phyloP scores from a whole-genome alignment of 2,797 vertebrate genomes.

The Hoplostethus atlanticus region DNA sequence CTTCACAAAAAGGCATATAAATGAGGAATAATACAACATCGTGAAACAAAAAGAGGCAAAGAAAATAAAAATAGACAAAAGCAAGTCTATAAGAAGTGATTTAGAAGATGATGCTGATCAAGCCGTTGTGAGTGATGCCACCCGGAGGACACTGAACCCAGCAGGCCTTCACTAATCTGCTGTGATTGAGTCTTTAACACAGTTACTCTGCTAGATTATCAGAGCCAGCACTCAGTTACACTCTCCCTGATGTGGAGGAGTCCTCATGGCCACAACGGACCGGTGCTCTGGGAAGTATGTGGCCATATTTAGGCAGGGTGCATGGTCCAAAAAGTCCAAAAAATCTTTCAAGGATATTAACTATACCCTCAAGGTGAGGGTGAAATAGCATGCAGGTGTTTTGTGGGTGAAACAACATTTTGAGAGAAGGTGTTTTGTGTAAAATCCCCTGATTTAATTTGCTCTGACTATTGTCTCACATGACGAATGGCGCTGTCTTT shows the following conservation, averaged over 20 bases:
- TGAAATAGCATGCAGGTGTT: slow-evolving; percentile 34
- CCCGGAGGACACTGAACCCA: no score
- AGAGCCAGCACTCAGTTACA: background rate
- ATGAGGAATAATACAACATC: background rate
- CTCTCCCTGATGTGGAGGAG: no score
- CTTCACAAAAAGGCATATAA: slow-evolving; percentile 7
- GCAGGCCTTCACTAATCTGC: no score
- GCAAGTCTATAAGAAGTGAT: no score
- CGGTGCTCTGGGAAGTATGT: no score
- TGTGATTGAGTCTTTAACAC: background rate
- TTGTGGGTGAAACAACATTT: slow-evolving; percentile 51
- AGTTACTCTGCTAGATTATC: background rate
- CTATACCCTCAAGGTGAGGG: slow-evolving; percentile 31
- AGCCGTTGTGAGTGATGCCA: no score
- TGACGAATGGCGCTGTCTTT: slow-evolving; percentile 78
- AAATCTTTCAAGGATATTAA: slow-evolving; percentile 15
- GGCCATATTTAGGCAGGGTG: no score
- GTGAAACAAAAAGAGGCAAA: no score
- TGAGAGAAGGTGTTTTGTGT: slow-evolving; percentile 69
- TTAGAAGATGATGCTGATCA: no score
- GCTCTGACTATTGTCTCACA: slow-evolving; percentile 66
- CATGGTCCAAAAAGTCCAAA: no score
- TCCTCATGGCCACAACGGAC: no score
- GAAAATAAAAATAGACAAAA: no score
- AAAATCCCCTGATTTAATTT: slow-evolving; percentile 75